Conservation (phyloP, 2,797 vertebrate genomes). For the Bradypodion pumilum region DNA sequence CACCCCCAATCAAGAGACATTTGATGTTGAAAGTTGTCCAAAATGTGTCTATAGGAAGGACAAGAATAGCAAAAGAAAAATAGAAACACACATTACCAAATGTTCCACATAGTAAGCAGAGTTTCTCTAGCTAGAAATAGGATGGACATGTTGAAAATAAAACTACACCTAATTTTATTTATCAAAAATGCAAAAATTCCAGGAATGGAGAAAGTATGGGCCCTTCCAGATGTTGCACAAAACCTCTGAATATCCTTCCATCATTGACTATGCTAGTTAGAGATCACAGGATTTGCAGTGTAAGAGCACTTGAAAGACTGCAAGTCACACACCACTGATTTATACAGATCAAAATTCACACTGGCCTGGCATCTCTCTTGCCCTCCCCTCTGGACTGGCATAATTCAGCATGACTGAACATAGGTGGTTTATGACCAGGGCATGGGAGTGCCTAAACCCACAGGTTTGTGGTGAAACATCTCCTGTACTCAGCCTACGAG, state of each 20-base stretch:
- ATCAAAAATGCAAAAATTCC: neutral
- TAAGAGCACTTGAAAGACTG: neutral
- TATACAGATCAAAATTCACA: neutral
- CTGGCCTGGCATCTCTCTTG: neutral
- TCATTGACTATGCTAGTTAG: neutral
- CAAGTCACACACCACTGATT: neutral
- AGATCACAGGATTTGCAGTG: neutral
- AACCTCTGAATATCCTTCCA: neutral
- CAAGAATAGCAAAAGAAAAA: neutral
- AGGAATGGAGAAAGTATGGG: neutral
- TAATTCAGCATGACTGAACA: neutral
- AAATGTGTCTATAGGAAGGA: neutral
- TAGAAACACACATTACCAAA: rapidly evolving
- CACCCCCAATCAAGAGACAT: neutral
- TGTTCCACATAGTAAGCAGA: neutral
- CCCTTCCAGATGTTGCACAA: neutral
- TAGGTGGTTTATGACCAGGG: no score
- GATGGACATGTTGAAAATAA: neutral
- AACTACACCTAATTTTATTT: neutral
- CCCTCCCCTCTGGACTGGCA: neutral
- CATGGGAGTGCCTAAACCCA: no score
- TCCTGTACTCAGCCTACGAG: no score
- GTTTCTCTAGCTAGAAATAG: neutral
- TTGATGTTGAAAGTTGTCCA: neutral
- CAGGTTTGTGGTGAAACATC: no score